Conservation (phyloP, 2,797 vertebrate genomes). For the Orientallactaga sibirica region DNA sequence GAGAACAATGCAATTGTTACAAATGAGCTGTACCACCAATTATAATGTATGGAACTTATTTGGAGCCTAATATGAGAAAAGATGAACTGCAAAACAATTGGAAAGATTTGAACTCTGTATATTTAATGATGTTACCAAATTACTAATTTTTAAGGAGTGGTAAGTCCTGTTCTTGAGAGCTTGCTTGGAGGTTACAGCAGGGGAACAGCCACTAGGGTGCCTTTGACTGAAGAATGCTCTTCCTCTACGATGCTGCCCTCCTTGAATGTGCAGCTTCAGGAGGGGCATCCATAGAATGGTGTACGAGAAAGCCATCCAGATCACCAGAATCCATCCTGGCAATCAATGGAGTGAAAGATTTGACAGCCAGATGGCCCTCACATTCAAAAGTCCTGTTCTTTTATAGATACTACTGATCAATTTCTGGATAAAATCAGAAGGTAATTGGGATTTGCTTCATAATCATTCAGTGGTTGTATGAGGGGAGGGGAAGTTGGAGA, state of each 20-base stretch:
- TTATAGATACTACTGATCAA: neutral
- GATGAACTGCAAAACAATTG: neutral
- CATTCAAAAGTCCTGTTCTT: neutral
- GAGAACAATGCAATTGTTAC: neutral
- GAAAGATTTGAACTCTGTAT: neutral
- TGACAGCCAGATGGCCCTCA: neutral
- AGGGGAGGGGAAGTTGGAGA: neutral
- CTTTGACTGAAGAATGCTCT: neutral
- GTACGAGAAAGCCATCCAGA: neutral
- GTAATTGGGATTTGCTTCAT: neutral
- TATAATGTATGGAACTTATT: neutral
- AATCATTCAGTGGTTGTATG: neutral
- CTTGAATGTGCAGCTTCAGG: neutral
- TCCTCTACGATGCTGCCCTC: neutral
- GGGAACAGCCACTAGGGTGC: neutral
- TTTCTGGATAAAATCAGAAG: neutral
- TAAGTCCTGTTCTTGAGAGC: neutral
- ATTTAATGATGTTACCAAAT: neutral
- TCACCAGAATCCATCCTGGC: neutral
- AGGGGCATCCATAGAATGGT: too few relatives aligned
- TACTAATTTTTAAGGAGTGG: neutral
- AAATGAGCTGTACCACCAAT: neutral
- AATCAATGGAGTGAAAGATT: neutral
- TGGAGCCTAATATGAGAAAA: constrained; percentile 18
- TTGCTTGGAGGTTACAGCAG: neutral